Base-by-base conservation (phyloP, 2,113 vertebrate species). In the Saguinus midas region DNA sequence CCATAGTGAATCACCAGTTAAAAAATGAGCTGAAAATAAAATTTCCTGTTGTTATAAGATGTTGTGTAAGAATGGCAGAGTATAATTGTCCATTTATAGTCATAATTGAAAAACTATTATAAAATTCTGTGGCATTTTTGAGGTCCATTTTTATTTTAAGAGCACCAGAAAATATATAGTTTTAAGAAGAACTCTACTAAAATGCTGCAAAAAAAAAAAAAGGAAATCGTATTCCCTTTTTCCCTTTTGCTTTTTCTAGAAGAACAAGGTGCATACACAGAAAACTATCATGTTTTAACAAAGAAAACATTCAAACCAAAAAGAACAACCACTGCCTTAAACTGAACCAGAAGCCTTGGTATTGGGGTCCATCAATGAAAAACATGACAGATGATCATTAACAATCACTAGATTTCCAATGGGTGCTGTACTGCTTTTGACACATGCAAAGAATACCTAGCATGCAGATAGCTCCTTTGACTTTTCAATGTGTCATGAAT, bases 61-160 rank as follows among this genome's bases (percentile, higher is more conserved):
- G 8, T 68, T 90, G 14, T 76, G 35, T 64, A 75, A 89, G 48
- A 95, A 75, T 79, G 50, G 43, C 35, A 84, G 90, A 83, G 57
- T 64, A 40, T 64, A 81, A 85, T 84, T 92, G 43, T 52, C 58
- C 35, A 82, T 87, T 95, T 68, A 29, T 66, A 90, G 48, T 78
- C 29, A 48, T 64, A 37, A 84, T 81, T 85, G 32, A 50, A 90
- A 86, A 92, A 76, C n/a, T 6, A 35, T 80, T 80, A 55, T 45
- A 68, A 95, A 94, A 87, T 96, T 80, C 9, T 9, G 48, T 80
- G 87, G 48, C 57, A 52, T 80, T 86, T 90, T 84, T 72, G 21
- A 96, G 75, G 40, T 64, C 81, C 73, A 21, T 87, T 95, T 89
- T 90, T 89, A 86, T 95, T 86, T 58, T 96, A 84, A 92, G 25